These are phyloP conservation scores for Drosophila setifemur DNA, from an alignment of 1,140 invertebrate genomes.

Conservation along the genomic window DNA sequence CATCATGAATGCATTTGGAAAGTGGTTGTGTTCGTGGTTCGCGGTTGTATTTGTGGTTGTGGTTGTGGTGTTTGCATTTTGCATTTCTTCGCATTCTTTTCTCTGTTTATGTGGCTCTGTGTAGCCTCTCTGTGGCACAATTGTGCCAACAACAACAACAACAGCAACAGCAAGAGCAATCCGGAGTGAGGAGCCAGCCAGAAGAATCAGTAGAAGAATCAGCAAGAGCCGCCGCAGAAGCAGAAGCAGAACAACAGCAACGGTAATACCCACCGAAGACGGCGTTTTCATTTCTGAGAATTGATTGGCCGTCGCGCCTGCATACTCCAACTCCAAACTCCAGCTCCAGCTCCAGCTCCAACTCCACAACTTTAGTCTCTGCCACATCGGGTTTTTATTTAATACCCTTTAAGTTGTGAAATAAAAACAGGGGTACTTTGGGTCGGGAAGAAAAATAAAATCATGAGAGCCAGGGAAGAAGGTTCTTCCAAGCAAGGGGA, in stretches of 20 bases:
- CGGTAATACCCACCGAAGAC: conserved; percentile 61
- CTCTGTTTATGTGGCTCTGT: conserved; percentile 62
- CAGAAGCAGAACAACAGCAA: conserved; percentile 45
- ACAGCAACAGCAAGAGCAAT: neutral
- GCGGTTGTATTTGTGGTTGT: conserved; percentile 59
- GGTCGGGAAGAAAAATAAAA: too few species aligned
- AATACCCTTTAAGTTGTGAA: conserved; percentile 12
- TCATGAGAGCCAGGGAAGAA: too few species aligned
- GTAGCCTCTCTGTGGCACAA: conserved; percentile 59
- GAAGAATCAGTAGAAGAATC: conserved; percentile 14
- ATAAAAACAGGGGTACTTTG: too few species aligned
- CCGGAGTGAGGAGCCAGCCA: conserved; percentile 3
- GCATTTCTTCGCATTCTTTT: conserved; percentile 80
- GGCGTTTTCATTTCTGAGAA: conserved; percentile 78
- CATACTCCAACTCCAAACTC: conserved; percentile 44
- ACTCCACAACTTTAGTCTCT: conserved; percentile 2
- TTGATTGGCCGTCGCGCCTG: conserved; percentile 74
- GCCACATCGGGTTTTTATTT: conserved; percentile 31
- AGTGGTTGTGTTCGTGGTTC: conserved; percentile 64
- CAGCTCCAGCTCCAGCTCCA: conserved; percentile 22
- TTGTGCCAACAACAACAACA: conserved; percentile 59
- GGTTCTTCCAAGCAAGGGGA: too few species aligned
- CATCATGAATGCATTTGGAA: conserved; percentile 79
- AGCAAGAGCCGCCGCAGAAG: too few species aligned
- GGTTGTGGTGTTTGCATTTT: conserved; percentile 79